Evolutionary conservation across 2,113 vertebrate species (phyloP).

Genomic region (Craseonycteris thonglongyai): DNA sequence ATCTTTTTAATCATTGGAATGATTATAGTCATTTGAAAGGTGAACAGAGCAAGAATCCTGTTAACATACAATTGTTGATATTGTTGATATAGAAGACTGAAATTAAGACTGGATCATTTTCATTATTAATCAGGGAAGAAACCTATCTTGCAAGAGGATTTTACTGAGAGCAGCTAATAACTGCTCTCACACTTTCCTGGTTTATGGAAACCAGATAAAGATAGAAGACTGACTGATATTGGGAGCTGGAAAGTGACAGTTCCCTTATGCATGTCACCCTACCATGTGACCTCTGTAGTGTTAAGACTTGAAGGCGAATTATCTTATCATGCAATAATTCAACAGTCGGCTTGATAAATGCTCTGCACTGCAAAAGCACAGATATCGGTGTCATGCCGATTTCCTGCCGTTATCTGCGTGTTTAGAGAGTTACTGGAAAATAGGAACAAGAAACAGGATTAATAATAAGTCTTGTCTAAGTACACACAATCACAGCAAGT

Average conservation of each 20-base stretch:
- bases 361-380: constrained; percentile 31
- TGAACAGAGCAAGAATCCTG: constrained; percentile 80
- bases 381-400: constrained; percentile 34
- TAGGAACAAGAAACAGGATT: not conserved
- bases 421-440: constrained; percentile 35
- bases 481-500: not conserved
- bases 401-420: constrained; percentile 23
- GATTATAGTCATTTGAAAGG: constrained; percentile 85
- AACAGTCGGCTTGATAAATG: constrained; percentile 69
- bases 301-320: constrained; percentile 78
- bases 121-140: constrained; percentile 85
- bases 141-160: constrained; percentile 80
- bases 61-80: constrained; percentile 78
- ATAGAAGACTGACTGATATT: constrained; percentile 81
- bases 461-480: not conserved
- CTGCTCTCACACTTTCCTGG: constrained; percentile 80
- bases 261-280: constrained; percentile 77
- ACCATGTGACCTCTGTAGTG: constrained; percentile 72
- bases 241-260: constrained; percentile 79
- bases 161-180: constrained; percentile 84
- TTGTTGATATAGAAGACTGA: constrained; percentile 79
- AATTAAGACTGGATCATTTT: constrained; percentile 82
- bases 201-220: constrained; percentile 82
- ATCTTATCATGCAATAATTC: constrained; percentile 78
- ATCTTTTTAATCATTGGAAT: constrained; percentile 81